phyloP scores from a whole-genome alignment of 2,113 vertebrate species.

The Platichthys flesus region DNA sequence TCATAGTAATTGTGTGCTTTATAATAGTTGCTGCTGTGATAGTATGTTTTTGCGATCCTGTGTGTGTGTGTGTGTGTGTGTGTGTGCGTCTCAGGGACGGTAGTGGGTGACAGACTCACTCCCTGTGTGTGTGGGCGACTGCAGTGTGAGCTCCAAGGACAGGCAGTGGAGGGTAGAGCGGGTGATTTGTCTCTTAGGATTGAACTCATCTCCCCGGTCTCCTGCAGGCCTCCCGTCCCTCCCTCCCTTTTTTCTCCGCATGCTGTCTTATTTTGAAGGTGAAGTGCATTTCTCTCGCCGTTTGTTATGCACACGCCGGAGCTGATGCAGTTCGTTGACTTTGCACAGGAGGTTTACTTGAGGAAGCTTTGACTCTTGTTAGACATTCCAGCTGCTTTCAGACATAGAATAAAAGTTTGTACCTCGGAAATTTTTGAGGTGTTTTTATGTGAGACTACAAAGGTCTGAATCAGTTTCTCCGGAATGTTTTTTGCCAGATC shows the following conservation, averaged over 20 bases:
- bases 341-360: slow-evolving; percentile 11
- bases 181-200: slow-evolving; percentile 80
- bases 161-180: slow-evolving; percentile 68
- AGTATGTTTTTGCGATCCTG: slow-evolving; percentile 53
- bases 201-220: slow-evolving; percentile 62
- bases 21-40: slow-evolving; percentile 27
- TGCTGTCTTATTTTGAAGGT: slow-evolving; percentile 71
- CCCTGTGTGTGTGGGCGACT: slow-evolving; percentile 39
- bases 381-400: background rate
- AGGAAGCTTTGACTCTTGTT: background rate
- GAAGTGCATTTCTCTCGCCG: slow-evolving; percentile 61
- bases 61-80: slow-evolving; percentile 41
- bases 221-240: slow-evolving; percentile 51
- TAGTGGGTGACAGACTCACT: slow-evolving; percentile 58
- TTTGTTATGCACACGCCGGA: slow-evolving; percentile 39
- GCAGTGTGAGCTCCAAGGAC: slow-evolving; percentile 74
- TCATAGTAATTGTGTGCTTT: slow-evolving; percentile 48
- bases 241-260: slow-evolving; percentile 33
- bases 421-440: too few relatives aligned
- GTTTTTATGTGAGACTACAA: background rate
- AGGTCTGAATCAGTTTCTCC: too few relatives aligned
- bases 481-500: too few relatives aligned
- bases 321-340: slow-evolving; percentile 45
- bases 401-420: background rate
- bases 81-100: slow-evolving; percentile 52